Conservation (phyloP, 2,113 vertebrate species). For the Chloebia gouldiae region DNA sequence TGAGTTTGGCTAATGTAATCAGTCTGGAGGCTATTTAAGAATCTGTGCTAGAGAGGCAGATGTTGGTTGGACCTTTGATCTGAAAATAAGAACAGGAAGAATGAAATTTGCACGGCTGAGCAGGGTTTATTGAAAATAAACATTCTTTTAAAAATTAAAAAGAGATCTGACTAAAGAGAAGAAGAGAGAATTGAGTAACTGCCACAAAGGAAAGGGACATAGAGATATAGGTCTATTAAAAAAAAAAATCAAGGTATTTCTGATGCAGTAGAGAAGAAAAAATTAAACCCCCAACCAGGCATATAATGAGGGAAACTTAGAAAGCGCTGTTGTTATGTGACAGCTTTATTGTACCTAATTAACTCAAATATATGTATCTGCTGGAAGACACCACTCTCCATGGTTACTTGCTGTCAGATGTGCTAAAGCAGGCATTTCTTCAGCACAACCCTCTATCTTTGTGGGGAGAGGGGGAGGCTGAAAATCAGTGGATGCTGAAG, state of each 20-base stretch:
- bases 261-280: neutral
- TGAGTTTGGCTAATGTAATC: constrained; percentile 53
- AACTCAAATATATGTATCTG: constrained; percentile 37
- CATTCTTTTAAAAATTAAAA: constrained; percentile 18
- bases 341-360: constrained; percentile 57
- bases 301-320: constrained; percentile 32
- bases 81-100: constrained; percentile 17
- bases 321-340: neutral
- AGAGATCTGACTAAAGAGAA: neutral
- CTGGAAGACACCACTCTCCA: constrained; percentile 3
- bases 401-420: neutral
- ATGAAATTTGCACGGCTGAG: neutral
- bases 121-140: constrained; percentile 28
- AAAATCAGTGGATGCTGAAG: constrained; percentile 15
- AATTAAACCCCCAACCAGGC: constrained; percentile 7
- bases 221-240: neutral
- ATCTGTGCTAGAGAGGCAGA: neutral
- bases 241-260: neutral
- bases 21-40: constrained; percentile 29
- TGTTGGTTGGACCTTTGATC: constrained; percentile 6
- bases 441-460: neutral
- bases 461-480: neutral
- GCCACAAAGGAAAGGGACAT: neutral
- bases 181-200: neutral
- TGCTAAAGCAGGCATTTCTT: neutral